A percentile compares a stretch with the other conserved stretches of the same genome.
Conservation (phyloP, 2,888 invertebrate species). For the Macrosiphum euphorbiae region DNA sequence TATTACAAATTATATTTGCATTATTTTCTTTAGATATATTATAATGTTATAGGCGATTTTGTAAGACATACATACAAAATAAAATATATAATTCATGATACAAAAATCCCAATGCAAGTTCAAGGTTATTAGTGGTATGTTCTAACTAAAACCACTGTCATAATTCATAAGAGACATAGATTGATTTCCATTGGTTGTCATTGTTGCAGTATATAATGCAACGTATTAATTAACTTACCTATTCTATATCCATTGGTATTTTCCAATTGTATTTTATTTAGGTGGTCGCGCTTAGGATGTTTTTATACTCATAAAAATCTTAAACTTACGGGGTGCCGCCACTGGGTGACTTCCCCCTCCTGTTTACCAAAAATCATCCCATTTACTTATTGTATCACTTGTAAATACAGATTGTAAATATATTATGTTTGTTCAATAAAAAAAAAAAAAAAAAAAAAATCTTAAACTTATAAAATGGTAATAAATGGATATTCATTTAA, state of each 20-base stretch:
- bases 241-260: not conserved
- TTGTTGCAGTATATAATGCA: constrained; percentile 33
- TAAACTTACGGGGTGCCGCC: too few species aligned
- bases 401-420: too few species aligned
- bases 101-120: constrained; percentile 31
- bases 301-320: not conserved
- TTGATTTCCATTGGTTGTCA: constrained; percentile 16
- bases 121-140: constrained; percentile 14
- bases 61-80: not conserved
- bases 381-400: too few species aligned
- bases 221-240: not conserved
- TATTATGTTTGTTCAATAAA: too few species aligned
- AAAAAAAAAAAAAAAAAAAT: too few species aligned
- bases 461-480: not conserved
- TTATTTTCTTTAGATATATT: not conserved
- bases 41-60: not conserved
- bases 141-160: not conserved
- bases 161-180: not conserved
- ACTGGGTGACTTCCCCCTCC: too few species aligned
- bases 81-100: not conserved
- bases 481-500: not conserved
- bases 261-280: not conserved
- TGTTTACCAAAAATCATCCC: too few species aligned
- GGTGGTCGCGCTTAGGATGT: not conserved
- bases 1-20: not conserved